These are phyloP conservation scores for Pyrochroa serraticornis DNA, from an alignment of 2,888 invertebrate genomes.

Conservation along the genomic window DNA sequence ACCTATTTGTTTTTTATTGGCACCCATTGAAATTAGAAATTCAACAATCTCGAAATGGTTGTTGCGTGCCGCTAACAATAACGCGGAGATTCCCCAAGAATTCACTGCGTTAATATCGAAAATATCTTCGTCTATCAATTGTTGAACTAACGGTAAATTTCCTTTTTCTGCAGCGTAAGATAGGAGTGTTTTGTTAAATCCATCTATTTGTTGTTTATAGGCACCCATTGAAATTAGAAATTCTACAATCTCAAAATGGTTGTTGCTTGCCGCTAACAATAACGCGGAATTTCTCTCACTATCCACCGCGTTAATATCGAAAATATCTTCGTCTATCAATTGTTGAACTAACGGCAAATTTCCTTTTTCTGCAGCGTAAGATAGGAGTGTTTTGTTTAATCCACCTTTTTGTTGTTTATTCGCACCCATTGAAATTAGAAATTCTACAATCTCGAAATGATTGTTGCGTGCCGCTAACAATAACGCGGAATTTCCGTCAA, in stretches of 20 bases:
- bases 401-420: constrained; percentile 52
- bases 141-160: no score
- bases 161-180: not conserved
- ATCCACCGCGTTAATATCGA: constrained; percentile 55
- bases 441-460: constrained; percentile 48
- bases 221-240: constrained; percentile 58
- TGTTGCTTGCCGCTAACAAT: constrained; percentile 59
- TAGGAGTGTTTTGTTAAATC: constrained; percentile 32
- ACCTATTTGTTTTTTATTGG: no score
- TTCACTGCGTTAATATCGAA: not conserved
- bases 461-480: no score
- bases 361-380: constrained; percentile 61
- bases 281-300: constrained; percentile 62
- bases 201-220: constrained; percentile 44
- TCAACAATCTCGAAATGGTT: not conserved
- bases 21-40: not conserved
- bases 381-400: constrained; percentile 59
- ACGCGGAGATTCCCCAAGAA: not conserved
- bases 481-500: no score
- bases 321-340: constrained; percentile 51
- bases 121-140: not conserved
- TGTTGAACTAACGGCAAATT: constrained; percentile 43
- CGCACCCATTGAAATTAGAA: constrained; percentile 59
- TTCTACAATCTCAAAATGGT: constrained; percentile 53
- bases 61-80: not conserved